Percentiles rank a stretch among this genome's conserved stretches.
phyloP scores from a whole-genome alignment of 2,888 invertebrate genomes.

The Phytoseiulus persimilis region DNA sequence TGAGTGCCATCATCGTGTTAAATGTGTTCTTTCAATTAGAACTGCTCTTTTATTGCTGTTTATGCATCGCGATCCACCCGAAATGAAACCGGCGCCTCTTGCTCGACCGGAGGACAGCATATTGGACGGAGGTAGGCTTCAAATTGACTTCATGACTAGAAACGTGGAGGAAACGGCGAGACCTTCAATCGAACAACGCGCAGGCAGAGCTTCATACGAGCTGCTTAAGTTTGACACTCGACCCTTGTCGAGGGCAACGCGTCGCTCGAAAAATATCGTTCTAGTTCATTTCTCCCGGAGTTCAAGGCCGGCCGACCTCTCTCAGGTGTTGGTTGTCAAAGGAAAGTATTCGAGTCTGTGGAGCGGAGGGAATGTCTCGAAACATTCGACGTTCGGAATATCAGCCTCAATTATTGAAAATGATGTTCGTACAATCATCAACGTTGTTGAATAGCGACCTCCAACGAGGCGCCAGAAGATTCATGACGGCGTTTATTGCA shows the following conservation, averaged over 20 bases:
- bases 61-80: not conserved
- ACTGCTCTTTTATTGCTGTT: not conserved
- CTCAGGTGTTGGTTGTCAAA: too few relatives aligned
- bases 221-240: not conserved
- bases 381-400: not conserved
- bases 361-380: not conserved
- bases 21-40: not conserved
- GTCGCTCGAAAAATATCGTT: not conserved
- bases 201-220: not conserved
- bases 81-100: not conserved
- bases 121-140: not conserved
- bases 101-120: not conserved
- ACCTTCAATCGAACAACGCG: not conserved
- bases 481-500: not conserved
- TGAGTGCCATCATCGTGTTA: not conserved
- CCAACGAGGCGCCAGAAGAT: not conserved
- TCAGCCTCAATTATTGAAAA: not conserved
- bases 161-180: not conserved
- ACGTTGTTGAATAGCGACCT: not conserved
- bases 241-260: not conserved
- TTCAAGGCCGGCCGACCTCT: not conserved
- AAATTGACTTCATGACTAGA: not conserved
- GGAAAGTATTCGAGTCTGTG: not conserved
- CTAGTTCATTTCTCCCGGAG: not conserved
- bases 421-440: not conserved